phyloP scores from a whole-genome alignment of 2,797 vertebrate species.

The Sphenodon punctatus region DNA sequence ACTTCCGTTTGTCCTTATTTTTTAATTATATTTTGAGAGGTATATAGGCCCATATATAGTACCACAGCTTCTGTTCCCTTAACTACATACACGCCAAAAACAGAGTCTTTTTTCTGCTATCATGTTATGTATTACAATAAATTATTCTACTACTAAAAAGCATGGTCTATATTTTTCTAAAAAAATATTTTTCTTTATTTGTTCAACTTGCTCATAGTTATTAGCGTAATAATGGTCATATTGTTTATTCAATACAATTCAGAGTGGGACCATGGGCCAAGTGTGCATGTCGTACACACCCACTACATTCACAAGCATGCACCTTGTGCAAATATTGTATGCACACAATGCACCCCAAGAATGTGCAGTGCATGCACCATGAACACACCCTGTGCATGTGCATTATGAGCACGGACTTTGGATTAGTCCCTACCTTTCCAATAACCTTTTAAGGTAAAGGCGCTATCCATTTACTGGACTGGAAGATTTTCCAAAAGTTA shows the following conservation, averaged over 20 bases:
- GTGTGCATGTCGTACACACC: conserved; percentile 35
- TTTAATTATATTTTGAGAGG: too few relatives aligned
- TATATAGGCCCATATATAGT: too few relatives aligned
- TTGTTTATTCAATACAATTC: conserved; percentile 44
- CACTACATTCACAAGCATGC: neutral
- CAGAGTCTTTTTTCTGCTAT: too few relatives aligned
- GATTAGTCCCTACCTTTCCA: neutral
- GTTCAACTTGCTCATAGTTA: conserved; percentile 34
- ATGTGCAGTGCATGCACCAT: neutral
- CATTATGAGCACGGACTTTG: neutral
- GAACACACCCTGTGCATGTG: neutral
- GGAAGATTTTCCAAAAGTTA: too few relatives aligned
- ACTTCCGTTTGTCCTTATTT: too few relatives aligned
- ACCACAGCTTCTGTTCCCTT: too few relatives aligned
- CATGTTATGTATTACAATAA: neutral
- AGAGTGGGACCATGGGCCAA: neutral
- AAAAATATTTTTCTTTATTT: too few relatives aligned
- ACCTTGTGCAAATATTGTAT: conserved; percentile 1
- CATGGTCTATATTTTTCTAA: conserved; percentile 21
- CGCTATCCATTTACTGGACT: too few relatives aligned
- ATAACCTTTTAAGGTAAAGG: too few relatives aligned
- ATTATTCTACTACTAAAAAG: neutral
- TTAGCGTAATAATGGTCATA: neutral
- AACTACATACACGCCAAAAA: too few relatives aligned
- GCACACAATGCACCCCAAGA: neutral